These are phyloP conservation scores for Misgurnus mizolepis DNA, from an alignment of 2,113 vertebrate genomes.

Conservation along the genomic window DNA sequence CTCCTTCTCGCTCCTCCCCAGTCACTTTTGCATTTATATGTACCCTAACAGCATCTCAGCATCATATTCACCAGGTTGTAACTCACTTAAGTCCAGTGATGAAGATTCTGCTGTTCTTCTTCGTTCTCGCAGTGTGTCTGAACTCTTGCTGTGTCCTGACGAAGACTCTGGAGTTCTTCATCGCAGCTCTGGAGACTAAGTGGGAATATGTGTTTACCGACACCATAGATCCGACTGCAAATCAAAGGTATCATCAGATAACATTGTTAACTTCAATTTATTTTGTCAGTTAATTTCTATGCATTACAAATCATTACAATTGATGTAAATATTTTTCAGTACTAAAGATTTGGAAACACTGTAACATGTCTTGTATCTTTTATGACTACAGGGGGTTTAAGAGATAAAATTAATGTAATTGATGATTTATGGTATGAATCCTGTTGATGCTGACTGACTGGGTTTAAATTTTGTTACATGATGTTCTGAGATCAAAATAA, in stretches of 20 bases:
- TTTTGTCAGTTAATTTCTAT: not conserved
- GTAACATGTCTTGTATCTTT: too few relatives aligned
- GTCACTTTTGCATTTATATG: constrained; percentile 3
- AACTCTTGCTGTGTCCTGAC: constrained; percentile 2
- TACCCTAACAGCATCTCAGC: constrained; percentile 2
- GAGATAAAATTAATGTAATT: not conserved
- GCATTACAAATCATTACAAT: not conserved
- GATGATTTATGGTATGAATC: not conserved
- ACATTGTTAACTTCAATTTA: not conserved
- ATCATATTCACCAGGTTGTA: not conserved
- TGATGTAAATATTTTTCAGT: too few relatives aligned
- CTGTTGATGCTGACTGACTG: not conserved
- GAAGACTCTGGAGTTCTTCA: constrained; percentile 52
- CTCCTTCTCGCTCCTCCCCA: not conserved
- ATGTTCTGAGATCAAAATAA: not conserved
- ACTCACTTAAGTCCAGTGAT: constrained; percentile 16
- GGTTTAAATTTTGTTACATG: not conserved
- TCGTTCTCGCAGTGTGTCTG: constrained; percentile 29
- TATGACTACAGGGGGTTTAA: not conserved
- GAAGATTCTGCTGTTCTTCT: constrained; percentile 35
- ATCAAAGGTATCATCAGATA: constrained; percentile 40
- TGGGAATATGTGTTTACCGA: constrained; percentile 52
- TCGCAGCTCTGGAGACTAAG: constrained; percentile 44
- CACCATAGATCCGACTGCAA: constrained; percentile 22
- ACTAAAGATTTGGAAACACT: too few relatives aligned